Evolutionary conservation across 2,888 invertebrate genomes (phyloP), one percentile per base, ranked within the genome.

Genomic region (Patella pellucida): DNA sequence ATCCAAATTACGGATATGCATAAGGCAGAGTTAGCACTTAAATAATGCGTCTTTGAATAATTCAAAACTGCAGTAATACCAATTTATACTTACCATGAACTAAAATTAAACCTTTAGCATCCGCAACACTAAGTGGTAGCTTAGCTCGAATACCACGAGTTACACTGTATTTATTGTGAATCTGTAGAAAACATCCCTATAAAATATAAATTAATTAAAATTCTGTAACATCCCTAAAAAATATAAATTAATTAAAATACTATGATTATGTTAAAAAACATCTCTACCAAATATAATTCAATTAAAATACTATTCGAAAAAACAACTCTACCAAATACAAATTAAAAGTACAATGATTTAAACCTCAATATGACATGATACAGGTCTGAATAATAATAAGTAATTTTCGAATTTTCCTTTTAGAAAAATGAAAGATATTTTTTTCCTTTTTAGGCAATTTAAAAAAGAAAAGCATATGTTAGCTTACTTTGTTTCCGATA

Each of bases 101-200:
- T 15, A 90, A 75, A 67, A 91, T 85, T 27, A 91, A 77, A 14
- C 90, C 91, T 14, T 78, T 72, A 15, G 91, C 90, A 74, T 82
- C 84, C 41, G 83, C 81, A 7, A 84, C 83, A 75, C 87, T 87
- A 27, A 86, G 76, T 12, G 90, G 91, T 5, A 82, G 81, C 14
- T 83, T 73, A 7, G 88, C 85, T 7, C 76, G 78, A 50, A 91
- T 84, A 4, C 85, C 84, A n/a, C 87, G 81, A 51, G 80, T 82
- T 52, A 85, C 75, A 79, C 90, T 90, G 85, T 89, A 91, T 41
- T 81, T 75, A 54, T 86, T 87, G 81, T 89, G 89, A 51, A 90
- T 86, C 71, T 90, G 90, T 27, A 89, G 82, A 68, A 79, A 80
- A 80, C 89, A 90, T 9, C 76, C 79, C 85, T 86, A 5, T 73